Percentiles rank a stretch among this genome's conserved stretches.
phyloP scores from a whole-genome alignment of 2,888 invertebrate genomes.

The Allolobophora icterica region DNA sequence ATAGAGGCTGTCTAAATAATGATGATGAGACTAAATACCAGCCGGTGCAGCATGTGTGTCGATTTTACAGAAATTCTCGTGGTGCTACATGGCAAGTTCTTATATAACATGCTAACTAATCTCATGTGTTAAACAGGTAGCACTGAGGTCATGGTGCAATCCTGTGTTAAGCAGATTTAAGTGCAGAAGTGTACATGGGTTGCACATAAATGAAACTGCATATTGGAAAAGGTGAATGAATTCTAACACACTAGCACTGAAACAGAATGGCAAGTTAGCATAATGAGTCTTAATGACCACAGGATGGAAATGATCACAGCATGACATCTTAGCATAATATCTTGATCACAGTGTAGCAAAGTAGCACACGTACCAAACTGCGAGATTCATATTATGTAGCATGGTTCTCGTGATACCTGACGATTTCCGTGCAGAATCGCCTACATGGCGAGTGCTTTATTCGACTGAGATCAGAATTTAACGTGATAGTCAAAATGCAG shows the following conservation, averaged over 20 bases:
- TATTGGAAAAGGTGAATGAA: not conserved
- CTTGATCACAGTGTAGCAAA: not conserved
- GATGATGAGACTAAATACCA: no score
- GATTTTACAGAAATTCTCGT: no score
- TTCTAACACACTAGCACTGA: not conserved
- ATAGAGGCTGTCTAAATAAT: no score
- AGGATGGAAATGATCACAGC: not conserved
- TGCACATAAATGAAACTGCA: no score
- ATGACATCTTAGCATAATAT: slow-evolving; percentile 5
- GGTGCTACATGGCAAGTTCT: no score
- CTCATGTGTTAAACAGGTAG: no score
- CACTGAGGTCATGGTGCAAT: no score
- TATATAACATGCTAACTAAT: no score
- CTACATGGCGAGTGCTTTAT: not conserved
- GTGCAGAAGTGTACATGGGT: no score
- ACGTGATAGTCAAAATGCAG: not conserved
- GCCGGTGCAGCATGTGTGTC: no score
- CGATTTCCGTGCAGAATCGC: not conserved
- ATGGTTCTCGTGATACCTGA: not conserved
- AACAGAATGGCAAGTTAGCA: not conserved
- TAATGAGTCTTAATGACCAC: not conserved
- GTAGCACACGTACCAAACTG: not conserved
- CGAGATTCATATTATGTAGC: not conserved
- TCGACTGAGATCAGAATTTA: not conserved
- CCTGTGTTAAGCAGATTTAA: no score